Conservation (phyloP, 2,888 invertebrate species). For the Drosophila fulvimacula region DNA sequence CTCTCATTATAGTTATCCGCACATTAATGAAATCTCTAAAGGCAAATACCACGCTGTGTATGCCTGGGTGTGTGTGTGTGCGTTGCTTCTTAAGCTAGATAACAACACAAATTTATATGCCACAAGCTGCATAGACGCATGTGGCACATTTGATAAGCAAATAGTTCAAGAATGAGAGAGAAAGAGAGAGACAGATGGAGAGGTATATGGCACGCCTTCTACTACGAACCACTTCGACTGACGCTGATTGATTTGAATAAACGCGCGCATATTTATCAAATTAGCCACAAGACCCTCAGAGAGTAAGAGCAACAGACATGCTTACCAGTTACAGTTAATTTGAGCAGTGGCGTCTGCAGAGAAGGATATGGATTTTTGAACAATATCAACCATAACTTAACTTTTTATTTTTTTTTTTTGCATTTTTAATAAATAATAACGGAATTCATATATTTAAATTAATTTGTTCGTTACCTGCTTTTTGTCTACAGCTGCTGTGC, state of each 20-base stretch:
- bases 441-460: too few species aligned
- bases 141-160: constrained; percentile 48
- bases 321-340: constrained; percentile 21
- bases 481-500: background rate
- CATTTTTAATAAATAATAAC: too few species aligned
- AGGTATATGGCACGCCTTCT: background rate
- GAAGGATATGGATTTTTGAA: background rate
- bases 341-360: constrained; percentile 27
- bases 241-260: constrained; percentile 82
- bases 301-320: constrained; percentile 24
- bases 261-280: constrained; percentile 80
- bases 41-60: constrained; percentile 23
- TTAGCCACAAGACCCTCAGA: constrained; percentile 66
- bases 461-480: background rate
- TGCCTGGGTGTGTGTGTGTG: constrained; percentile 11
- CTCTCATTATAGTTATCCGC: constrained; percentile 74
- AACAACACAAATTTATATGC: constrained; percentile 62
- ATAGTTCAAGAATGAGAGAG: background rate
- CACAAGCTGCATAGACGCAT: constrained; percentile 55
- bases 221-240: constrained; percentile 42
- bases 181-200: constrained; percentile 1
- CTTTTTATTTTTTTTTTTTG: too few species aligned
- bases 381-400: too few species aligned
- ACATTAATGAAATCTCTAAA: constrained; percentile 73
- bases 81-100: constrained; percentile 35